Percentiles rank a stretch among this genome's conserved stretches.
Evolutionary conservation across 1,140 invertebrate species (phyloP).

Genomic region (Venturia canescens): DNA sequence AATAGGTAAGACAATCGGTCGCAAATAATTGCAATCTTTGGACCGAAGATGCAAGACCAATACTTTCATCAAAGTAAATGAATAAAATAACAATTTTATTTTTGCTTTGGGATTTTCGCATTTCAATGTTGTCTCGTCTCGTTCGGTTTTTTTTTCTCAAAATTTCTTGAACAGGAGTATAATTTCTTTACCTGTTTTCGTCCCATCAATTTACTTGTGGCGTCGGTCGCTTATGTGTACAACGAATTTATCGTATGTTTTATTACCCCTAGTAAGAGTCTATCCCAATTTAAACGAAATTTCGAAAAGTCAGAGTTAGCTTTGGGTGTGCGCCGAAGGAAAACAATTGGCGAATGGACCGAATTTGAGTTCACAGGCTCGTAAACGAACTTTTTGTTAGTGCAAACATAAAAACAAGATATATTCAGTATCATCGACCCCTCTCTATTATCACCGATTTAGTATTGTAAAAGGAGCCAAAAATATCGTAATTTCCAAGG

Average conservation of each 20-base stretch:
- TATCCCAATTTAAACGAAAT: conserved; percentile 34
- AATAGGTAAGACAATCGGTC: conserved; percentile 61
- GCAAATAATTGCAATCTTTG: neutral
- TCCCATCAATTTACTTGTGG: neutral
- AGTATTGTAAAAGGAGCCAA: no score
- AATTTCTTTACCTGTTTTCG: neutral
- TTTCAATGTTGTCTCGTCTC: neutral
- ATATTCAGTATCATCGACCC: no score
- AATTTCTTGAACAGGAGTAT: neutral
- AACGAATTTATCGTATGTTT: neutral
- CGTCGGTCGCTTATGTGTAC: neutral
- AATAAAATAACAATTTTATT: conserved; percentile 37
- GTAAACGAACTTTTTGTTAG: no score
- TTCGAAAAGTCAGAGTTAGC: conserved; percentile 65
- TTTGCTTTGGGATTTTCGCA: conserved; percentile 11
- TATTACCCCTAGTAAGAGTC: neutral
- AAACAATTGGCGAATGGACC: no score
- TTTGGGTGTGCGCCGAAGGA: conserved; percentile 67
- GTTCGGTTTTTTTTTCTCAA: neutral
- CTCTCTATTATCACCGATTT: no score
- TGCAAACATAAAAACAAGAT: no score
- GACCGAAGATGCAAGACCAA: neutral
- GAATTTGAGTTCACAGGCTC: no score
- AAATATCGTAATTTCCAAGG: no score
- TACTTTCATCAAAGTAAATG: no score